Evolutionary conservation across 23 tunicate genomes (phyloP).

Genomic region (Trididemnum miniatum): DNA sequence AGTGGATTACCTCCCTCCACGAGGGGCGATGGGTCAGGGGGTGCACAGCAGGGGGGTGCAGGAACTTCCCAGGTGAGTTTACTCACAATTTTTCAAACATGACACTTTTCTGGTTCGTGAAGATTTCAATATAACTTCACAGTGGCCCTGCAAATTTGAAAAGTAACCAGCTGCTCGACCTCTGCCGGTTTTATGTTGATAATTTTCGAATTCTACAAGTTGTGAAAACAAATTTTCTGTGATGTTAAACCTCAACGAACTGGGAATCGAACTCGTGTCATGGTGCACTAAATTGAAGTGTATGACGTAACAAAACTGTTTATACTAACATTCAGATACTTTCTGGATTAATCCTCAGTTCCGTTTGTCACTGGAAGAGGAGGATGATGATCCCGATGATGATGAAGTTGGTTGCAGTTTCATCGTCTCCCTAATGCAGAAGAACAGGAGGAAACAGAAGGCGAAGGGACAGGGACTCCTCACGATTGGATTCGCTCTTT

Average conservation of each 20-base stretch:
- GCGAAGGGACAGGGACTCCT: slow-evolving; percentile 88
- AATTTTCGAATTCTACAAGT: background rate
- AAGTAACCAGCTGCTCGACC: too few species aligned
- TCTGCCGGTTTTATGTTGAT: background rate
- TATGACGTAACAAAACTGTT: too few species aligned
- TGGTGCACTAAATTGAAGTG: too few species aligned
- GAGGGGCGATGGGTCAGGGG: slow-evolving; percentile 93
- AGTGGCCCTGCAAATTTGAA: too few species aligned
- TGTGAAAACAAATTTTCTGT: background rate
- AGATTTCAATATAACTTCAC: too few species aligned
- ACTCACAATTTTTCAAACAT: too few species aligned
- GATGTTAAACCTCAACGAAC: background rate
- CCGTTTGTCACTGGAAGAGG: slow-evolving; percentile 83
- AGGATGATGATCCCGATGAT: slow-evolving; percentile 98
- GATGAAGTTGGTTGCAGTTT: slow-evolving; percentile 88
- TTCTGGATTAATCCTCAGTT: slow-evolving; percentile 99
- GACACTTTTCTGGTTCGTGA: too few species aligned
- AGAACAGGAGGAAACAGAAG: slow-evolving; percentile 90
- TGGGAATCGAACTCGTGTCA: too few species aligned
- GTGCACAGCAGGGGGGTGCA: slow-evolving; percentile 98
- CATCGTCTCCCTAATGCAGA: slow-evolving; percentile 94
- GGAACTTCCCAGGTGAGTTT: slow-evolving; percentile 93
- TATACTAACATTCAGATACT: slow-evolving; percentile 65
- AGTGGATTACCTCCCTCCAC: slow-evolving; percentile 91
- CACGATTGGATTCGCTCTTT: slow-evolving; percentile 87